phyloP scores from a whole-genome alignment of 2,888 invertebrate species.

The Platycheirus albimanus region DNA sequence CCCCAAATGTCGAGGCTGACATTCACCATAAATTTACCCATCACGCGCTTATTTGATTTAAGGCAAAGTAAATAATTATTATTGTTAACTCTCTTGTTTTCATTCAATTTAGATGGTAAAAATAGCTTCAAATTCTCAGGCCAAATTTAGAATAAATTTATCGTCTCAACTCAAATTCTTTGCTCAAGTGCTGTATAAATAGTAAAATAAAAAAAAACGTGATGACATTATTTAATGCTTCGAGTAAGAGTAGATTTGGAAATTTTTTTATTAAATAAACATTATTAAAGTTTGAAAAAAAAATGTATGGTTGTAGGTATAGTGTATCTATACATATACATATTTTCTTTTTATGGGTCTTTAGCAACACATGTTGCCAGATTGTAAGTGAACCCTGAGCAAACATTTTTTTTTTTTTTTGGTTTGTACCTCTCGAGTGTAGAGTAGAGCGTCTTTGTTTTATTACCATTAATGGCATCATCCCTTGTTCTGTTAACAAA shows the following conservation, averaged over 20 bases:
- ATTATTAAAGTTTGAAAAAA: conserved; percentile 16
- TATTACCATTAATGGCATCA: conserved; percentile 61
- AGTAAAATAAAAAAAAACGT: conserved; percentile 1
- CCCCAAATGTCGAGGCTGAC: not conserved
- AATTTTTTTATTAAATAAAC: conserved; percentile 13
- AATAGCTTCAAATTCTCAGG: not conserved
- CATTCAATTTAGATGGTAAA: not conserved
- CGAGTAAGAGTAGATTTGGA: not conserved
- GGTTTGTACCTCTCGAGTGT: conserved; percentile 10
- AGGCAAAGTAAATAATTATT: conserved; percentile 5
- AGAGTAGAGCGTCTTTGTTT: conserved; percentile 33
- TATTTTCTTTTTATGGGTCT: too few species aligned
- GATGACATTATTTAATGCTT: not conserved
- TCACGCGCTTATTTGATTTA: conserved; percentile 6
- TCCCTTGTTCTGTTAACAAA: conserved; percentile 53
- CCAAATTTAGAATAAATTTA: conserved; percentile 6
- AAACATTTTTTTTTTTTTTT: conserved; percentile 22
- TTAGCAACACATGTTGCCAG: conserved; percentile 40
- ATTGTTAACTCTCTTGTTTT: conserved; percentile 5
- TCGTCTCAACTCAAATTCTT: not conserved
- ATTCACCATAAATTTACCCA: not conserved
- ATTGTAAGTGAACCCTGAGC: conserved; percentile 25
- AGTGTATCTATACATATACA: not conserved
- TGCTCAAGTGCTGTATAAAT: conserved; percentile 23
- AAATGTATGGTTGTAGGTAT: not conserved